A percentile compares a stretch with the other conserved stretches of the same genome.
Evolutionary conservation across 2,113 vertebrate species (phyloP).

Genomic region (Catharus fuscescens): DNA sequence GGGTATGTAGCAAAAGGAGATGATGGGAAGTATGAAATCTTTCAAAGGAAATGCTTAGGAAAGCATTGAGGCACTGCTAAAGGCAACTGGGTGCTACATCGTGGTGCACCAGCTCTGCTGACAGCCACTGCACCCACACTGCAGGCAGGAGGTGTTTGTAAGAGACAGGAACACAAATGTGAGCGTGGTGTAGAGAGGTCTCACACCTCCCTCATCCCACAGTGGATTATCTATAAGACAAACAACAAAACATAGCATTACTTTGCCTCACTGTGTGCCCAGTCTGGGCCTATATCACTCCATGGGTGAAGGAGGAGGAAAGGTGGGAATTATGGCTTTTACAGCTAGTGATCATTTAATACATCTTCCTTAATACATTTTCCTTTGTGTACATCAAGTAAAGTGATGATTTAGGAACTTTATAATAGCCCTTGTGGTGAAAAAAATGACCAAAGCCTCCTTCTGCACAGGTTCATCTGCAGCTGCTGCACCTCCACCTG

Average conservation of each 20-base stretch:
- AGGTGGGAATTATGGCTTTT: not conserved
- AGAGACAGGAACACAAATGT: accelerated
- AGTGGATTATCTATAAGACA: not conserved
- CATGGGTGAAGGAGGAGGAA: not conserved
- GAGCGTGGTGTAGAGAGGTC: accelerated
- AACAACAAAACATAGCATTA: accelerated
- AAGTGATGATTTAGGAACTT: not conserved
- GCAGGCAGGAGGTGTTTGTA: not conserved
- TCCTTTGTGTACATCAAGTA: not conserved
- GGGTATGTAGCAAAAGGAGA: not conserved
- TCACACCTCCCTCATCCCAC: not conserved
- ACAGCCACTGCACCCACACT: not conserved
- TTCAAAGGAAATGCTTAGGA: not conserved
- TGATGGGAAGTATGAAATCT: not conserved
- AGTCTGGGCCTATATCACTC: accelerated
- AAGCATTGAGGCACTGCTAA: not conserved
- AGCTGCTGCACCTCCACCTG: not conserved
- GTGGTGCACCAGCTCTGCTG: not conserved
- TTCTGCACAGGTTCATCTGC: not conserved
- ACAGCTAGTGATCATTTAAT: not conserved
- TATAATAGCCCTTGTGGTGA: not conserved
- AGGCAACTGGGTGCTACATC: not conserved
- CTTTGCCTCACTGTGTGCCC: not conserved
- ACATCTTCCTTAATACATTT: not conserved
- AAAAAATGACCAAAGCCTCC: not conserved